Evolutionary conservation across 1,140 invertebrate species (phyloP), one percentile per base, ranked within the genome.

Genomic region (Campoletis sonorensis): DNA sequence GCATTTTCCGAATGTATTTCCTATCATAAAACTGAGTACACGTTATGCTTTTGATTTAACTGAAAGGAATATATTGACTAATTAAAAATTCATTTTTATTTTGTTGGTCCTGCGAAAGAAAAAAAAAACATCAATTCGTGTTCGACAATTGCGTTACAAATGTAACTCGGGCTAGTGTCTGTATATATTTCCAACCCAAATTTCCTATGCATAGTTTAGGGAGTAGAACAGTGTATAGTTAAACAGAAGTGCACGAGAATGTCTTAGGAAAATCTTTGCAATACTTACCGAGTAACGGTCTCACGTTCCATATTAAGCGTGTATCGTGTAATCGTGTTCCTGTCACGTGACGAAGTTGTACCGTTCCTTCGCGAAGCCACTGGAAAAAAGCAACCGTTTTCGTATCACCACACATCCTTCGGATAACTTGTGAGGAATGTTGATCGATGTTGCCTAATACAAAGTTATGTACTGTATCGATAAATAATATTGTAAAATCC

Each of bases 251-350:
- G 8, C 23, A 64, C 58, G 8, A n/a, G n/a, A 4, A 3, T 64
- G 3, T 26, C n/a, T 26, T 13, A 0, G 61, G 15, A 21, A 23
- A 64, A 26, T 4, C n/a, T 64, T 64, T 5, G 61, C 23, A 64
- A 64, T 64, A 13, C 21, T 23, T 54, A 75, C 70, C 79, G 72
- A 45, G 40, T 86, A 85, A 85, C 81, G 81, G 81, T 70, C 82
- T 83, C 78, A 79, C 76, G 82, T 80, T 84, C 82, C 83, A 70
- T 86, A 80, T 86, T 84, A 83, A 82, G 79, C 81, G 84, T n/a
- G n/a, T 79, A 80, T 85, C 80, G 80, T 67, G 84, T 85, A 84
- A 83, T 85, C 80, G 84, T 83, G 72, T 83, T 86, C 84, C 85
- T 84, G 84, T 85, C 84, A 85, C 84, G 85, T 79, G 73, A 71